These are phyloP conservation scores for Eristalinus sepulchralis DNA, from an alignment of 2,888 invertebrate genomes.

Conservation along the genomic window DNA sequence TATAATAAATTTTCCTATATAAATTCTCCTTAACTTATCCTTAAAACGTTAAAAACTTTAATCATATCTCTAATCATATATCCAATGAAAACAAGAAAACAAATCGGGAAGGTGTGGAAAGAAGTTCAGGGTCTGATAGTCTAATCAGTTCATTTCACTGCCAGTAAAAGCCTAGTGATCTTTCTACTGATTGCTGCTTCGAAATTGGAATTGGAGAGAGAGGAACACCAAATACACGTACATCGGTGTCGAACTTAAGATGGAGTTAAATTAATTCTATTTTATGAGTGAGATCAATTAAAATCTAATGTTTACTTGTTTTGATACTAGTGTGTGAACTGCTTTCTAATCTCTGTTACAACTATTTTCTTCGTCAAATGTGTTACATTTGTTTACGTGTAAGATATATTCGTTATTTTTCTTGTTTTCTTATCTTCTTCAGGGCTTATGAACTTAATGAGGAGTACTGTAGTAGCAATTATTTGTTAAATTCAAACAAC, in stretches of 20 bases:
- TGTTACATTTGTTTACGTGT: slow-evolving; percentile 24
- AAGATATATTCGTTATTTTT: slow-evolving; percentile 29
- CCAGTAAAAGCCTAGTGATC: neutral
- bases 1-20: slow-evolving; percentile 68
- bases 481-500: neutral
- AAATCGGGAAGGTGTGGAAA: neutral
- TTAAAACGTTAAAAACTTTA: slow-evolving; percentile 52
- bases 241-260: slow-evolving; percentile 15
- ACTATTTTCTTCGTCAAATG: slow-evolving; percentile 10
- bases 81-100: slow-evolving; percentile 43
- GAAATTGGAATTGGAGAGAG: neutral
- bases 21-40: slow-evolving; percentile 68
- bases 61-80: slow-evolving; percentile 25
- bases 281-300: slow-evolving; percentile 67
- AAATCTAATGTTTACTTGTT: slow-evolving; percentile 47
- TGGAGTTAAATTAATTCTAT: slow-evolving; percentile 34
- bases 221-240: neutral
- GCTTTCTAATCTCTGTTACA: slow-evolving; percentile 20
- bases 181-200: slow-evolving; percentile 15
- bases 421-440: slow-evolving; percentile 24
- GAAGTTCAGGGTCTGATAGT: slow-evolving; percentile 8
- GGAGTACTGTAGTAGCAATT: neutral
- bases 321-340: neutral
- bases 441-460: slow-evolving; percentile 8
- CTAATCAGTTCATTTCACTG: neutral